Percentiles rank a stretch among this genome's conserved stretches.
phyloP scores from a whole-genome alignment of 2,888 invertebrate genomes.

The Aproaerema taeniolella region DNA sequence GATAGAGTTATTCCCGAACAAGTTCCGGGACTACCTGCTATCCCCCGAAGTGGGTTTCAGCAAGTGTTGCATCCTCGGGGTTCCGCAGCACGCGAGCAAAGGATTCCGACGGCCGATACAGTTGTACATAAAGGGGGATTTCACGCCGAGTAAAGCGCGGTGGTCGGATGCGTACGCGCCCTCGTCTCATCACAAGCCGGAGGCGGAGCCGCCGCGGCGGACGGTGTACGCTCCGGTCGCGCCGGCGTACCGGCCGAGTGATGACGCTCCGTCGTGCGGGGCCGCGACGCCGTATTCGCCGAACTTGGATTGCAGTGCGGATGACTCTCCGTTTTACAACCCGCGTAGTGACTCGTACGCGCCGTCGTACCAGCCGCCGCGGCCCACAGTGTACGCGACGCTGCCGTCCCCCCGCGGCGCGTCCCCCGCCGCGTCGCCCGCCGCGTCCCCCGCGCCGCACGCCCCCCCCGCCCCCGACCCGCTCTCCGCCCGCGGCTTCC shows the following conservation, averaged over 20 bases:
- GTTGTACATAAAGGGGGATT: conserved; percentile 80
- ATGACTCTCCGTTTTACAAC: conserved; percentile 73
- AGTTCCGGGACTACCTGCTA: conserved; percentile 94
- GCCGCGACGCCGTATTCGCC: conserved; percentile 73
- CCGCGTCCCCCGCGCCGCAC: conserved; percentile 55
- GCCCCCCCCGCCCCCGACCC: conserved; percentile 40
- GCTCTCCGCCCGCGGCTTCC: conserved; percentile 45
- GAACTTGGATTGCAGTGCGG: conserved; percentile 59
- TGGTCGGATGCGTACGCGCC: conserved; percentile 82
- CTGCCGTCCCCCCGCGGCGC: conserved; percentile 64
- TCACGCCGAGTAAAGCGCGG: conserved; percentile 78
- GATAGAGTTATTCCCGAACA: conserved; percentile 93
- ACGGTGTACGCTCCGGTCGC: conserved; percentile 69
- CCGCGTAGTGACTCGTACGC: conserved; percentile 72
- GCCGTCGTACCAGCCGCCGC: conserved; percentile 69
- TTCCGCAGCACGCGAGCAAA: conserved; percentile 89
- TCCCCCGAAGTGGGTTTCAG: conserved; percentile 94
- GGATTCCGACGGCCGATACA: conserved; percentile 93
- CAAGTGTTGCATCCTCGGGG: conserved; percentile 90
- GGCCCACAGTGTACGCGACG: conserved; percentile 70
- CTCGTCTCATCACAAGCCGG: conserved; percentile 78
- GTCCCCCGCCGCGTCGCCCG: conserved; percentile 59
- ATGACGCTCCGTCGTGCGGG: conserved; percentile 72
- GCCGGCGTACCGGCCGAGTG: conserved; percentile 66
- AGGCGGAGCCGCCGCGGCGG: conserved; percentile 74